Evolutionary conservation across 2,797 vertebrate genomes (phyloP).

Genomic region (Sorex maritimensis): DNA sequence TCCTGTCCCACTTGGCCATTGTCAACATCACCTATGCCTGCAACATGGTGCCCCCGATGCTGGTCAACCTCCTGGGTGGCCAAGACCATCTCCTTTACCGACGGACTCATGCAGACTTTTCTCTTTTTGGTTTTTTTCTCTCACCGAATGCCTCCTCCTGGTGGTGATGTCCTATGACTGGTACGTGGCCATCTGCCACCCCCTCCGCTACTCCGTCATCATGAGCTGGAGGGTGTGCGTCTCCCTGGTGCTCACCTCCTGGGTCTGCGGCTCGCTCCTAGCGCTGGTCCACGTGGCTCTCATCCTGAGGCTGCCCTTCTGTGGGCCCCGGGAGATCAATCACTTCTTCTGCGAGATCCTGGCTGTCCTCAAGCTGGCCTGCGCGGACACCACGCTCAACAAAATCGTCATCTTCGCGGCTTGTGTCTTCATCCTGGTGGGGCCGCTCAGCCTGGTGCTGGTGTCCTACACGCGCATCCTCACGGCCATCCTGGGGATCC

Average conservation of each 20-base stretch:
- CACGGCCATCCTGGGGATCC: slow-evolving; percentile 39
- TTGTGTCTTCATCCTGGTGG: slow-evolving; percentile 74
- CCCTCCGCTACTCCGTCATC: slow-evolving; percentile 42
- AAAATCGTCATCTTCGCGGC: slow-evolving; percentile 58
- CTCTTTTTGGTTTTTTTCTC: slow-evolving; percentile 65
- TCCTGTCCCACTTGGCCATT: slow-evolving; percentile 73
- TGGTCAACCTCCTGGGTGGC: slow-evolving; percentile 51
- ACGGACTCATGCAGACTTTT: slow-evolving; percentile 62
- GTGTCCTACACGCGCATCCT: slow-evolving; percentile 51
- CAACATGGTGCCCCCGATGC: slow-evolving; percentile 77
- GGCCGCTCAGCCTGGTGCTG: slow-evolving; percentile 74
- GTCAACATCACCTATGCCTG: slow-evolving; percentile 75
- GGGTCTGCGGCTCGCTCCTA: slow-evolving; percentile 46
- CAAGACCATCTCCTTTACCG: slow-evolving; percentile 64
- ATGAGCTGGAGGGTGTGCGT: slow-evolving; percentile 69
- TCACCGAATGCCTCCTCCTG: slow-evolving; percentile 60
- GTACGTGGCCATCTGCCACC: slow-evolving; percentile 66
- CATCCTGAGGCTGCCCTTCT: slow-evolving; percentile 69
- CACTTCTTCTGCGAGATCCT: slow-evolving; percentile 80
- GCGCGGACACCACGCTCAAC: slow-evolving; percentile 65
- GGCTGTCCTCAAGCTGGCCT: slow-evolving; percentile 77
- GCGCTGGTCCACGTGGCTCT: slow-evolving; percentile 19
- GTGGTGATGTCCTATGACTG: slow-evolving; percentile 73
- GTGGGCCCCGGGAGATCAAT: slow-evolving; percentile 69
- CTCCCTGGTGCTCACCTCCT: background rate